A percentile compares a stretch with the other conserved stretches of the same genome.
Evolutionary conservation across 1,140 invertebrate genomes (phyloP).

Genomic region (Aphaenogaster ashmeadi): DNA sequence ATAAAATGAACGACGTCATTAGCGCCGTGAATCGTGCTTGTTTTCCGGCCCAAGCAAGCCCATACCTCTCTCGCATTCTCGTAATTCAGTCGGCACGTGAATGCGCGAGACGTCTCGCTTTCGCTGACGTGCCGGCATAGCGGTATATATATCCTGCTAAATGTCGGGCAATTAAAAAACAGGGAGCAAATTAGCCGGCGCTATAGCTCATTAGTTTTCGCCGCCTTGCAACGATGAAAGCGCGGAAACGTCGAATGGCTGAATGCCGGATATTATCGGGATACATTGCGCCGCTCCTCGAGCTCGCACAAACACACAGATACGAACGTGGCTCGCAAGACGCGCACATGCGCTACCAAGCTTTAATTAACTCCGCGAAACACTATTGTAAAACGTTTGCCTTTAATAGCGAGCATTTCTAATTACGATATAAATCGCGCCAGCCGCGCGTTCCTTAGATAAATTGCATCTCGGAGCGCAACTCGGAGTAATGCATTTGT

Average conservation of each 20-base stretch:
- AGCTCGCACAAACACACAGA: neutral
- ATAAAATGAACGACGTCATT: constrained; percentile 66
- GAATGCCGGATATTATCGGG: constrained; percentile 65
- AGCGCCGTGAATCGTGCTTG: constrained; percentile 52
- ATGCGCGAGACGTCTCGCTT: constrained; percentile 43
- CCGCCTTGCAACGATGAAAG: constrained; percentile 62
- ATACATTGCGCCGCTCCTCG: constrained; percentile 49
- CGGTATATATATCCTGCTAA: constrained; percentile 42
- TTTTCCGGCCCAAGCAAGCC: neutral
- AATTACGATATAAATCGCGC: constrained; percentile 68
- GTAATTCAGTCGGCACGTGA: constrained; percentile 21
- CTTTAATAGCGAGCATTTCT: constrained; percentile 59
- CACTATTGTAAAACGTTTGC: constrained; percentile 67
- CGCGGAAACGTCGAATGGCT: constrained; percentile 54
- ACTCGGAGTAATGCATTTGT: constrained; percentile 10
- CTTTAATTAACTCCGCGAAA: constrained; percentile 70
- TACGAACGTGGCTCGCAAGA: neutral
- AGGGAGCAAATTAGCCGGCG: constrained; percentile 64
- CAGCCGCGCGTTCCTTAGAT: constrained; percentile 24
- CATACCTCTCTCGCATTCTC: constrained; percentile 23
- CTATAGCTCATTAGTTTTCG: constrained; percentile 76
- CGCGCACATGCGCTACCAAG: neutral
- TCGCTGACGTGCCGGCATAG: neutral
- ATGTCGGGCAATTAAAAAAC: constrained; percentile 75
- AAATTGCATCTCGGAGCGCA: neutral